A percentile compares a stretch with the other conserved stretches of the same genome.
Conservation (phyloP, 2,888 invertebrate genomes). For the Mesorhabditis spiculigera region DNA sequence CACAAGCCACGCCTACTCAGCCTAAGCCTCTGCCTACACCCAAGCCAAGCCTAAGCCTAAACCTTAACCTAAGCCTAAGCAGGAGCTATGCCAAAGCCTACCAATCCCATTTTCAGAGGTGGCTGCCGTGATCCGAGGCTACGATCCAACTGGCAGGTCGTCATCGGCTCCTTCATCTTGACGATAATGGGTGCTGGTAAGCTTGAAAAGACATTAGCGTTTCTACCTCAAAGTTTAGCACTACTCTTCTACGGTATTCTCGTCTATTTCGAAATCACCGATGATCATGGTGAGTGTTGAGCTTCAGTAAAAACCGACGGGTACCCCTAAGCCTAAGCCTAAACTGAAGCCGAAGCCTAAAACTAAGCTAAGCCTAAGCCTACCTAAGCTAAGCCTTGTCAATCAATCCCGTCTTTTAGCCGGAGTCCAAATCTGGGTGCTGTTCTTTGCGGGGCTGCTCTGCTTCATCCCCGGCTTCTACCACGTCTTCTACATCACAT, state of each 20-base stretch:
- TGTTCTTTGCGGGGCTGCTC: constrained; percentile 37
- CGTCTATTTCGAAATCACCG: constrained; percentile 1
- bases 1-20: no score
- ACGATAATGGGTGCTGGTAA: constrained; percentile 40
- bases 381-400: background rate
- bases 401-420: constrained; percentile 8
- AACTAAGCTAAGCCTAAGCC: no score
- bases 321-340: no score
- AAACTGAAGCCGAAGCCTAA: no score
- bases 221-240: background rate
- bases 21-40: no score
- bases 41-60: no score
- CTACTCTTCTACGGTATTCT: background rate
- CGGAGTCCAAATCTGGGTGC: constrained; percentile 36
- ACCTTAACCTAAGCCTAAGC: no score
- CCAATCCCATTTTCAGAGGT: constrained; percentile 28
- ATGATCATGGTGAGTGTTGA: background rate
- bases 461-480: constrained; percentile 55
- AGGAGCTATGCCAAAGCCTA: background rate
- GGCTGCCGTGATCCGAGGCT: constrained; percentile 41
- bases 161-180: constrained; percentile 45
- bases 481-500: constrained; percentile 53
- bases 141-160: constrained; percentile 46
- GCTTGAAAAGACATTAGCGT: constrained; percentile 2
- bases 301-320: no score